These are phyloP conservation scores for Rhipidura dahli DNA, from an alignment of 2,113 vertebrate species.

Conservation along the genomic window DNA sequence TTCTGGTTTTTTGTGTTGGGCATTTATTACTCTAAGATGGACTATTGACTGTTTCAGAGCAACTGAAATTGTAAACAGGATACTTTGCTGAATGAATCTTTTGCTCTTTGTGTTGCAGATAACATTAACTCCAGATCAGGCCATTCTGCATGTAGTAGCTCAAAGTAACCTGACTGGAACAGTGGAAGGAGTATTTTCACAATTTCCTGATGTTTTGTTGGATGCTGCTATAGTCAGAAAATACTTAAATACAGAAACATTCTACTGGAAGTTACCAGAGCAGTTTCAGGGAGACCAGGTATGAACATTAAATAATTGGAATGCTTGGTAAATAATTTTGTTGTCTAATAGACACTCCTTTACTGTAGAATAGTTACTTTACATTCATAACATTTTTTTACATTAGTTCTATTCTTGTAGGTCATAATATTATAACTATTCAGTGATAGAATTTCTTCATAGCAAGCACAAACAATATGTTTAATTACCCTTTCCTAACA, in stretches of 20 bases:
- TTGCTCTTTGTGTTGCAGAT: conserved; percentile 62
- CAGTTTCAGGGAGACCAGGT: conserved; percentile 86
- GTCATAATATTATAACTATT: not conserved
- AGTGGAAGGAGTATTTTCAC: conserved; percentile 79
- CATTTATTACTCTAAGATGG: not conserved
- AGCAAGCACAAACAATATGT: not conserved
- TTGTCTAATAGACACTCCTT: not conserved
- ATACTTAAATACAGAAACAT: conserved; percentile 70
- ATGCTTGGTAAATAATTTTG: not conserved
- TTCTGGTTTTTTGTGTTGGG: not conserved
- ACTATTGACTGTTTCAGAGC: not conserved
- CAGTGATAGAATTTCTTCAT: not conserved
- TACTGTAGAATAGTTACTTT: not conserved
- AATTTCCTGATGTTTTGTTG: conserved; percentile 78
- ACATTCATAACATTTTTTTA: not conserved
- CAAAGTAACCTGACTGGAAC: conserved; percentile 81
- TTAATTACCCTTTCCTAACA: not conserved
- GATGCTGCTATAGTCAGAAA: conserved; percentile 73
- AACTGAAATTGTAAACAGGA: not conserved
- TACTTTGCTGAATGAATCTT: not conserved
- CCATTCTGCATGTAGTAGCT: conserved; percentile 77
- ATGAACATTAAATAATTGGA: not conserved
- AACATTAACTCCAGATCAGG: conserved; percentile 54
- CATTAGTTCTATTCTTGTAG: not conserved
- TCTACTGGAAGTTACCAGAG: conserved; percentile 87